A percentile compares a stretch with the other conserved stretches of the same genome.
Evolutionary conservation across 2,888 invertebrate species (phyloP).

Genomic region (Ischnus inquisitorius): DNA sequence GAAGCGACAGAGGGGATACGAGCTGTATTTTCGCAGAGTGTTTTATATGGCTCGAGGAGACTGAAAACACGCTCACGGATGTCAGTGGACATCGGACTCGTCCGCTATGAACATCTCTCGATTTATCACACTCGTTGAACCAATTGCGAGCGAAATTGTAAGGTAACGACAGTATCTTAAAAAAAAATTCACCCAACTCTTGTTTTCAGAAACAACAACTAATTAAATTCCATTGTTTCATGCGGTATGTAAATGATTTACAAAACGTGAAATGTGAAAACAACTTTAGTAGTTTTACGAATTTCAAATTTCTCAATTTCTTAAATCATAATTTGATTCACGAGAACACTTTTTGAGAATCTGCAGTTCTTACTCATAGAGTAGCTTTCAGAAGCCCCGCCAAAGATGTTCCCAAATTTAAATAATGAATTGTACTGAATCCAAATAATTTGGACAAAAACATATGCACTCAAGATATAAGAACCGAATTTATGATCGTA

Average conservation of each 20-base stretch:
- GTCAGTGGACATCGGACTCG: background rate
- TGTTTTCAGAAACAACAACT: too few relatives aligned
- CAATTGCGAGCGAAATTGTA: background rate
- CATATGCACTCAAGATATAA: too few relatives aligned
- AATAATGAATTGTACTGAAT: too few relatives aligned
- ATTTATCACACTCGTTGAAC: conserved; percentile 3
- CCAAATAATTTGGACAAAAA: too few relatives aligned
- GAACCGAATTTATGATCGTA: too few relatives aligned
- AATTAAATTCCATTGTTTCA: background rate
- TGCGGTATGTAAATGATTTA: background rate
- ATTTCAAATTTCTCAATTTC: too few relatives aligned
- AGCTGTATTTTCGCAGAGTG: conserved; percentile 28
- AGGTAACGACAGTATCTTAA: background rate
- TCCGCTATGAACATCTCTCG: background rate
- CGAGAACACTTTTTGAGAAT: too few relatives aligned
- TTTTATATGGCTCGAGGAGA: conserved; percentile 6
- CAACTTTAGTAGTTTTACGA: background rate
- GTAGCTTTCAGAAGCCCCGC: too few relatives aligned
- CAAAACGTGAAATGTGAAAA: background rate
- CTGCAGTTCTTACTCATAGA: too few relatives aligned
- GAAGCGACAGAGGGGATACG: background rate
- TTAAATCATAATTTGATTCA: too few relatives aligned
- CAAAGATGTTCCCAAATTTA: too few relatives aligned
- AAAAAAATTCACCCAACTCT: background rate
- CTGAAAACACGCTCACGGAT: background rate